These are phyloP conservation scores for Tretioscincus oriximinensis DNA, from an alignment of 2,113 vertebrate genomes.

Conservation along the genomic window DNA sequence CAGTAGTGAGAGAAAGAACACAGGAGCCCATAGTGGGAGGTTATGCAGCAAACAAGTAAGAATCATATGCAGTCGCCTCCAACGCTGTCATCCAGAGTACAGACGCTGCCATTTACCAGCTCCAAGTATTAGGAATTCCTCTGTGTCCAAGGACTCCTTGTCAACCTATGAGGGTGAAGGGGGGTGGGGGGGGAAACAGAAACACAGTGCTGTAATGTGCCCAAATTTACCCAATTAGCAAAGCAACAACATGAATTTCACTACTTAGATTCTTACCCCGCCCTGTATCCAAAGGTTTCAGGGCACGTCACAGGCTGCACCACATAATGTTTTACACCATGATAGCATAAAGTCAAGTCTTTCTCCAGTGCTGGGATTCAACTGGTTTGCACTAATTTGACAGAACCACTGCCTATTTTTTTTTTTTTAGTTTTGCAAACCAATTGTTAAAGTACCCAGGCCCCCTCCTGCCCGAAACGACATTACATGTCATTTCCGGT, in stretches of 20 bases:
- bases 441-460: too few relatives aligned
- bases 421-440: too few relatives aligned
- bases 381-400: too few relatives aligned
- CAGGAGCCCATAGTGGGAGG: constrained; percentile 45
- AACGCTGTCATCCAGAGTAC: constrained; percentile 61
- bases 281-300: too few relatives aligned
- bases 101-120: constrained; percentile 48
- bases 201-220: neutral
- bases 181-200: constrained; percentile 19
- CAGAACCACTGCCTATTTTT: too few relatives aligned
- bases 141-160: constrained; percentile 31
- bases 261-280: too few relatives aligned
- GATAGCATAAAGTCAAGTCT: too few relatives aligned
- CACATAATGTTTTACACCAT: too few relatives aligned
- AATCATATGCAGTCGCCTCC: constrained; percentile 63
- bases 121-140: constrained; percentile 46
- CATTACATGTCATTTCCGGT: too few relatives aligned
- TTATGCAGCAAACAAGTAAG: constrained; percentile 52
- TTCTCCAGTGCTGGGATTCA: too few relatives aligned
- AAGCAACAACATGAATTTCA: neutral
- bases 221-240: neutral
- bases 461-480: too few relatives aligned
- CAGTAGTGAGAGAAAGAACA: constrained; percentile 64
- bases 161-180: constrained; percentile 40
- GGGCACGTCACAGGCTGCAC: too few relatives aligned